Conservation (phyloP, 2,888 invertebrate species). For the Pristionchus entomophagus region DNA sequence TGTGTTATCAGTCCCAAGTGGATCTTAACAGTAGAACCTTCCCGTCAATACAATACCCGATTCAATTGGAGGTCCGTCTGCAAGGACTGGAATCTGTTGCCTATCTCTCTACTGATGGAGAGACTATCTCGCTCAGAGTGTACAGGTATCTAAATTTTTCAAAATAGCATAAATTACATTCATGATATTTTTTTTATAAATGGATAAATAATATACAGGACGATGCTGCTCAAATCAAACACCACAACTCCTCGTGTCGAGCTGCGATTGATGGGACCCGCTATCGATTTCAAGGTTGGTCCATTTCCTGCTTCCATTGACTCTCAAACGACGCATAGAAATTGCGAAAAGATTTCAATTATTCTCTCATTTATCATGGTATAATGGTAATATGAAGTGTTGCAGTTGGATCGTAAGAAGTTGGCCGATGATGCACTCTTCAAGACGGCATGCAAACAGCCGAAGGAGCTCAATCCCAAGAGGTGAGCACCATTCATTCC, state of each 20-base stretch:
- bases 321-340: neutral
- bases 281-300: slow-evolving; percentile 84
- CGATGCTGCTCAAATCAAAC: slow-evolving; percentile 84
- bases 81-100: slow-evolving; percentile 95
- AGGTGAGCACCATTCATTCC: too few species aligned
- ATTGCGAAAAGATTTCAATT: neutral
- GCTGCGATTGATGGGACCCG: slow-evolving; percentile 93
- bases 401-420: slow-evolving; percentile 85
- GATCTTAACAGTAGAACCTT: too few species aligned
- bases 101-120: slow-evolving; percentile 88
- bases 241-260: slow-evolving; percentile 90
- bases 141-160: slow-evolving; percentile 78
- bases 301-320: neutral
- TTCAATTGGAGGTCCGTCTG: slow-evolving; percentile 83
- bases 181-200: neutral
- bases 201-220: slow-evolving; percentile 15
- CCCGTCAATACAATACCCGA: too few species aligned
- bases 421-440: slow-evolving; percentile 89
- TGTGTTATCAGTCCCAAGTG: too few species aligned
- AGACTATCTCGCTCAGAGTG: slow-evolving; percentile 84
- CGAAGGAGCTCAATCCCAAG: slow-evolving; percentile 81
- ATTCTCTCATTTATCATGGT: neutral
- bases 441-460: slow-evolving; percentile 81
- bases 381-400: neutral
- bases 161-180: neutral